Evolutionary conservation across 1,140 invertebrate genomes (phyloP), one percentile per base, ranked within the genome.

Genomic region (Sarcophaga peregrina): DNA sequence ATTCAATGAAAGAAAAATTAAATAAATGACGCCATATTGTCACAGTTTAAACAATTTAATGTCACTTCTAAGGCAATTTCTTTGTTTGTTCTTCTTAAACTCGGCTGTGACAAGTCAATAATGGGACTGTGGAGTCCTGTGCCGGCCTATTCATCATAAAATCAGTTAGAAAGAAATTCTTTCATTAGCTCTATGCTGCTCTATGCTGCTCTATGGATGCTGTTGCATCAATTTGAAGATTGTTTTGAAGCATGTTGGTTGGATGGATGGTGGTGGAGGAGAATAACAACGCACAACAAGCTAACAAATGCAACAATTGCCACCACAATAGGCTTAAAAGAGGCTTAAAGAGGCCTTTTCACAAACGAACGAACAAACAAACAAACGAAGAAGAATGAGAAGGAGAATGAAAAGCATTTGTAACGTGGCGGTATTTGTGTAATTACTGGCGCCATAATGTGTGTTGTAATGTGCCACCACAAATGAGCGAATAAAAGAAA

Each of bases 391-490:
- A 17, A 20, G 20, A 13, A 52, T 17, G 4, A 68, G 6, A 17
- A 68, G 20, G 50, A 52, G 75, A 8, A 46, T 25, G 75, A 20
- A 52, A 78, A 52, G 75, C 25, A 78, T 78, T 78, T 78, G 75
- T 78, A 78, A 78, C 75, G 75, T 78, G 75, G 82, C 82, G 82
- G 75, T 76, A 80, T 80, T 80, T 83, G 82, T 83, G 82, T 83
- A 83, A 83, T 83, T 83, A 83, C 82, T 83, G 82, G 82, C 82
- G 82, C 82, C 82, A 83, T 80, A 72, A 76, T 80, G 76, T 83
- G 82, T 83, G 82, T 83, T 62, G 82, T 68, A 72, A 62, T 72
- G n/a, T n/a, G 48, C 52, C 82, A 83, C 75, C 74, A 80, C 47
- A 78, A 50, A 48, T 13, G 50, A 78, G 50, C 17, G 48, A 68